Evolutionary conservation across 2,888 invertebrate genomes (phyloP).

Genomic region (Dilophus febrilis): DNA sequence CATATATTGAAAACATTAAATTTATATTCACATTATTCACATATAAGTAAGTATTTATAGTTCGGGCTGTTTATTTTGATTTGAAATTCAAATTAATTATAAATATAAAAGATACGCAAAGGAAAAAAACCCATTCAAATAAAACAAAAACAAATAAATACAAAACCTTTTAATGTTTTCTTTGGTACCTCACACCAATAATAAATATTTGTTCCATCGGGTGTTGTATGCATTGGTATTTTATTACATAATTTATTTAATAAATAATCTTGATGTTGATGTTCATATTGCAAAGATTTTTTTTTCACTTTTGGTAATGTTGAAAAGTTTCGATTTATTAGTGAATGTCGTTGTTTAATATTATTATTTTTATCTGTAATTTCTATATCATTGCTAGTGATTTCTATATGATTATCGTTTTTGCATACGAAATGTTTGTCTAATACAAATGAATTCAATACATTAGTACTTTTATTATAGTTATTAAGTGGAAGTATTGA

Average conservation of each 20-base stretch:
- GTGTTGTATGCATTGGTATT: constrained; percentile 59
- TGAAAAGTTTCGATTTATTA: constrained; percentile 19
- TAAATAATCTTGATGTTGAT: constrained; percentile 23
- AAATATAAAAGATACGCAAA: too few relatives aligned
- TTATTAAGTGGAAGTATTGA: too few relatives aligned
- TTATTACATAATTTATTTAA: constrained; percentile 25
- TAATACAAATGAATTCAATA: too few relatives aligned
- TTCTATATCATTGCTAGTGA: too few relatives aligned
- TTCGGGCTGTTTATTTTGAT: too few relatives aligned
- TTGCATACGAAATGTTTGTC: too few relatives aligned
- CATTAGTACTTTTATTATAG: too few relatives aligned
- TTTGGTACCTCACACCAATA: constrained; percentile 73
- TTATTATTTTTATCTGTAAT: constrained; percentile 28
- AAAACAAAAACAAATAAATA: constrained; percentile 4
- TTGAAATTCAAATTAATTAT: not conserved
- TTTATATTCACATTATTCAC: too few relatives aligned
- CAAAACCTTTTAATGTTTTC: constrained; percentile 35
- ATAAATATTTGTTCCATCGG: constrained; percentile 70
- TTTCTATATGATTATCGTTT: too few relatives aligned
- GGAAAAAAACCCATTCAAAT: too few relatives aligned
- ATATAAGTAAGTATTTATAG: too few relatives aligned
- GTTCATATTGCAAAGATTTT: not conserved
- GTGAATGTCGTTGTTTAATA: not conserved
- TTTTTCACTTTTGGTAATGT: constrained; percentile 21
- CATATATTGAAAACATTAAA: too few relatives aligned